Evolutionary conservation across 2,888 invertebrate genomes (phyloP), one percentile per base, ranked within the genome.

Genomic region (Drosophila recens): DNA sequence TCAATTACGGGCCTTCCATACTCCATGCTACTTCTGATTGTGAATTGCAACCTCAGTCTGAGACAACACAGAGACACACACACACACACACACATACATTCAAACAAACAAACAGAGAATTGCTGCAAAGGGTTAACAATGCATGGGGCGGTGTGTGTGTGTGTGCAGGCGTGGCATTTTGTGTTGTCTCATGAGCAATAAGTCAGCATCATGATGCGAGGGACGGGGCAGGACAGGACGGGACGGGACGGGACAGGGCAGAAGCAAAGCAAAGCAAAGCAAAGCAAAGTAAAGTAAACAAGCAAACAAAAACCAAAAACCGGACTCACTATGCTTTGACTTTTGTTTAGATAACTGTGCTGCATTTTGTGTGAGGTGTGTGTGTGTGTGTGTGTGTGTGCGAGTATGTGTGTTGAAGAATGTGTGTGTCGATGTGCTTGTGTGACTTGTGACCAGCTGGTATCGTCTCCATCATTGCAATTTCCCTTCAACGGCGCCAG

Each of bases 131-230:
- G 43, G 54, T 57, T 49, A 49, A 48, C 56, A 57, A 52, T 56
- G 34, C 17, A 30, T 53, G 15, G 13, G 15, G 30, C 30, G 30
- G 42, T 42, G 42, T 3, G 42, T 42, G 17, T 53, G 34, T 23
- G 30, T 38, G 52, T 48, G 40, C 30, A 49, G 58, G 58, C 53
- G 58, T 58, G 53, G 43, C 38, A n/a, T 13, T 20, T 9, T 57
- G 54, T 56, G 63, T 51, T 67, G 63, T 46, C 68, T 67, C 38
- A 62, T 45, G 59, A 27, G 64, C 65, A 73, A 62, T 75, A 75
- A 66, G 75, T 57, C 64, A 61, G 57, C 63, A 59, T 59, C 57
- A 49, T 2, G 40, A 23, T 45, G 45, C 13, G n/a, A 53, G 30
- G 17, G 30, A 30, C 15, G 15, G 15, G 6, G 13, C 27, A 27